Evolutionary conservation across 2,888 invertebrate species (phyloP).

Genomic region (Aproaerema taeniolella): DNA sequence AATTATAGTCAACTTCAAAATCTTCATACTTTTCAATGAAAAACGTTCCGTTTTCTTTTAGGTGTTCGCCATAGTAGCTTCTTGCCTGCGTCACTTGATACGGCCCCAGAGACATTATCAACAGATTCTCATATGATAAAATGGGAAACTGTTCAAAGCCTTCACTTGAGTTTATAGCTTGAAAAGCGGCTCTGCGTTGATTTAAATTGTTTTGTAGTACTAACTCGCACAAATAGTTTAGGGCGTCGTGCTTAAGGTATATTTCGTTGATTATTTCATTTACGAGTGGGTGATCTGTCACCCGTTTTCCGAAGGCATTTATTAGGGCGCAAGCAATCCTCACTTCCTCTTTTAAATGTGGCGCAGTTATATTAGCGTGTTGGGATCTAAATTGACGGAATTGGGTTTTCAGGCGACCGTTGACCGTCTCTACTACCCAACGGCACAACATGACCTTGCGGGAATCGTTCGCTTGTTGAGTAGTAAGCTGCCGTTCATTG

Average conservation of each 20-base stretch:
- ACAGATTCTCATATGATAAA: background rate
- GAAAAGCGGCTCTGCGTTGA: background rate
- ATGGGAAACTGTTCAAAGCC: background rate
- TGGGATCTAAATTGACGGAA: background rate
- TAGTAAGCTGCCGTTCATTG: conserved; percentile 1
- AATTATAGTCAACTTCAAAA: background rate
- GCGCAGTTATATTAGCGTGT: background rate
- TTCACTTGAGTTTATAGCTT: background rate
- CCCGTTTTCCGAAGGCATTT: background rate
- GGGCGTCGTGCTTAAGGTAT: background rate
- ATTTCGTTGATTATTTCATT: background rate
- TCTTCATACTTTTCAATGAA: background rate
- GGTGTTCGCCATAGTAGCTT: background rate
- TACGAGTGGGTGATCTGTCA: background rate
- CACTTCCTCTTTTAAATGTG: background rate
- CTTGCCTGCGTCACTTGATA: background rate
- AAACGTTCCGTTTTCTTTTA: background rate
- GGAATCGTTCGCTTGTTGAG: conserved; percentile 3
- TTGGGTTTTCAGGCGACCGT: conserved; percentile 11
- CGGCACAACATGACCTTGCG: conserved; percentile 10
- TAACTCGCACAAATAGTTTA: background rate
- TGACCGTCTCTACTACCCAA: conserved; percentile 13
- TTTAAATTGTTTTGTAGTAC: background rate
- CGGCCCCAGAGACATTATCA: background rate
- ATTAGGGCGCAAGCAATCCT: background rate